Percentiles rank a stretch among this genome's conserved stretches.
Evolutionary conservation across 2,888 invertebrate genomes (phyloP).

Genomic region (Eristalis tenax): DNA sequence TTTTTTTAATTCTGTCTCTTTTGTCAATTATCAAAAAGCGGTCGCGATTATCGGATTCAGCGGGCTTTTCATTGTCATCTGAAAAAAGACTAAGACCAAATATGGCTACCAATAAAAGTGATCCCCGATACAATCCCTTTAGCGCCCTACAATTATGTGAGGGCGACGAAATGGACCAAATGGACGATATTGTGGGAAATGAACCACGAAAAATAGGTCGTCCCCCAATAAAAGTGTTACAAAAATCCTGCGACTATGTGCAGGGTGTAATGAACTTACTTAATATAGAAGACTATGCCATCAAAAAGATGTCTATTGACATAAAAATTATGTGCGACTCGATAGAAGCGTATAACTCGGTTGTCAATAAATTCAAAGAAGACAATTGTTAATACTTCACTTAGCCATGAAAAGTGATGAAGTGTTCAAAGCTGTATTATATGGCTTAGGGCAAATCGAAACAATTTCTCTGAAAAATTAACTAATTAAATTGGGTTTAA

Average conservation of each 20-base stretch:
- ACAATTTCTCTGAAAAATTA: not conserved
- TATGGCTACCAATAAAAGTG: not conserved
- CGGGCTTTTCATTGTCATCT: not conserved
- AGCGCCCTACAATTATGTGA: not conserved
- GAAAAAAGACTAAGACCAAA: not conserved
- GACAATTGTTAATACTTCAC: slow-evolving; percentile 4
- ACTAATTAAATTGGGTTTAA: not conserved
- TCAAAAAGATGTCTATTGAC: not conserved
- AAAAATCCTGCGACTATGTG: not conserved
- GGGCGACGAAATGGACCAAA: not conserved
- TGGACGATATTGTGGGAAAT: not conserved
- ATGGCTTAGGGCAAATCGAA: not conserved
- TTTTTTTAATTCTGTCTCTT: not conserved
- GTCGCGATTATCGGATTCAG: not conserved
- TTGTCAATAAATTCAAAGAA: no score
- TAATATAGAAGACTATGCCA: not conserved
- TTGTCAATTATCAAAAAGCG: not conserved
- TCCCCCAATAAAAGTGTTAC: no score
- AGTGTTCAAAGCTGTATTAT: not conserved
- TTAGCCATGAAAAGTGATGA: not conserved
- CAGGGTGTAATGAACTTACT: not conserved
- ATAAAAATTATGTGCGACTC: not conserved
- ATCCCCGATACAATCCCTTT: not conserved
- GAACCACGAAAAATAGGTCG: not conserved
- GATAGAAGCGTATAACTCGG: no score